Conservation (phyloP, 1,140 invertebrate genomes). For the Hetaerina americana region DNA sequence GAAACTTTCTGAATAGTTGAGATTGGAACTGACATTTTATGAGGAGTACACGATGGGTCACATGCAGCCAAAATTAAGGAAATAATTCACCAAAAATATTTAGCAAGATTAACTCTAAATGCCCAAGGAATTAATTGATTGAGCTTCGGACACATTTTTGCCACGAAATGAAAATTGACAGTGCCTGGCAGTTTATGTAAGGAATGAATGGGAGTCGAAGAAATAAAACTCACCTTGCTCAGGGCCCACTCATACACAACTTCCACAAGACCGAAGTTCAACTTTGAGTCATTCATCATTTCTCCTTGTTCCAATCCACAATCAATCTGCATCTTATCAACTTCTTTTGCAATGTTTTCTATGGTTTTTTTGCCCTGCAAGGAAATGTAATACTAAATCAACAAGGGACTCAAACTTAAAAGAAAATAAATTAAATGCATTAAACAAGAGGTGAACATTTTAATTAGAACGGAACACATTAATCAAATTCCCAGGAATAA, state of each 20-base stretch:
- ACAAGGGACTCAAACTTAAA: constrained; percentile 1
- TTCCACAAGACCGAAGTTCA: constrained; percentile 84
- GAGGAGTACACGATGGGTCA: too few relatives aligned
- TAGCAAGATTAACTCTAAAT: too few relatives aligned
- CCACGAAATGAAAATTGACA: neutral
- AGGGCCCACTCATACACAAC: constrained; percentile 94
- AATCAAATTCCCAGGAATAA: too few relatives aligned
- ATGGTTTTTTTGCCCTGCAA: constrained; percentile 41
- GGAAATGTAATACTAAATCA: constrained; percentile 15
- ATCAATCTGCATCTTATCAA: constrained; percentile 39
- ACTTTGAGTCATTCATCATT: constrained; percentile 41
- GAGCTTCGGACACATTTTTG: too few relatives aligned
- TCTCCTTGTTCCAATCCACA: constrained; percentile 37
- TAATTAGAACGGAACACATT: too few relatives aligned
- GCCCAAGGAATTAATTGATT: too few relatives aligned
- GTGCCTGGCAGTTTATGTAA: neutral
- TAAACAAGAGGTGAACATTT: too few relatives aligned
- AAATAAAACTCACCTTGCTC: constrained; percentile 46
- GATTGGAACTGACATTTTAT: too few relatives aligned
- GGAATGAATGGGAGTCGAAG: neutral
- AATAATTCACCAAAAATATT: too few relatives aligned
- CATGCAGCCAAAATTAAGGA: too few relatives aligned
- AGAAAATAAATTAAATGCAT: constrained; percentile 5
- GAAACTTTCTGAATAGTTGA: too few relatives aligned
- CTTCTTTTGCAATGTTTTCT: constrained; percentile 33